These are phyloP conservation scores for Odocoileus virginianus DNA, from an alignment of 2,113 vertebrate genomes.

Conservation along the genomic window DNA sequence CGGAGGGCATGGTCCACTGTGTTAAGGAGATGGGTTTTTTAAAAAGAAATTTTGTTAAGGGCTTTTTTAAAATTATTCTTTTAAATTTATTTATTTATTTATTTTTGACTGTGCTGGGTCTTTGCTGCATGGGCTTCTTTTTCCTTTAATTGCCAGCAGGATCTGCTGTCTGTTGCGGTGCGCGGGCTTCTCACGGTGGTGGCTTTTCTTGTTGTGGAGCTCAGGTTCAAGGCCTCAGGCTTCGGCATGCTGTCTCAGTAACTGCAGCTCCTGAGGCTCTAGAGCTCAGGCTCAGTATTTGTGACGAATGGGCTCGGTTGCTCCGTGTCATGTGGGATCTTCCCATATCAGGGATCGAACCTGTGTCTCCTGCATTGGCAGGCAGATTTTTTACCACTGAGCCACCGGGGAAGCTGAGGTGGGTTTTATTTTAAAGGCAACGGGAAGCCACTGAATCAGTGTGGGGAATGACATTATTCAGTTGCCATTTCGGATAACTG, in stretches of 20 bases:
- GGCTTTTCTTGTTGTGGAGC: neutral
- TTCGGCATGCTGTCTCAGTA: neutral
- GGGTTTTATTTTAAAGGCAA: neutral
- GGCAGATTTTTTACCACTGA: neutral
- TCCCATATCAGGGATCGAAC: neutral
- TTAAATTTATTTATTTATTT: neutral
- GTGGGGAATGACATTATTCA: no score
- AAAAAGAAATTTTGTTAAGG: neutral
- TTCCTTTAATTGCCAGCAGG: neutral
- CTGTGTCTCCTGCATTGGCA: neutral
- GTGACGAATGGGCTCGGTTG: neutral
- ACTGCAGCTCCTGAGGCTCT: neutral
- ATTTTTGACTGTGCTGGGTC: neutral
- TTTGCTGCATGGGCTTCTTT: neutral
- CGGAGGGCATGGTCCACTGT: accelerated
- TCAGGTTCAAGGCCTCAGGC: neutral
- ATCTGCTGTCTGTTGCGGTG: neutral
- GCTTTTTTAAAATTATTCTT: neutral
- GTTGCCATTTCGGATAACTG: neutral
- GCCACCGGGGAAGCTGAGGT: neutral
- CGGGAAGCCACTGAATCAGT: neutral
- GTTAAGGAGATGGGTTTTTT: neutral
- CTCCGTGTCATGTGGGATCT: neutral
- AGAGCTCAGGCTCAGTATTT: neutral
- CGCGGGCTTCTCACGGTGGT: accelerated